phyloP scores from a whole-genome alignment of 2,113 vertebrate genomes.

The Onychostoma macrolepis region DNA sequence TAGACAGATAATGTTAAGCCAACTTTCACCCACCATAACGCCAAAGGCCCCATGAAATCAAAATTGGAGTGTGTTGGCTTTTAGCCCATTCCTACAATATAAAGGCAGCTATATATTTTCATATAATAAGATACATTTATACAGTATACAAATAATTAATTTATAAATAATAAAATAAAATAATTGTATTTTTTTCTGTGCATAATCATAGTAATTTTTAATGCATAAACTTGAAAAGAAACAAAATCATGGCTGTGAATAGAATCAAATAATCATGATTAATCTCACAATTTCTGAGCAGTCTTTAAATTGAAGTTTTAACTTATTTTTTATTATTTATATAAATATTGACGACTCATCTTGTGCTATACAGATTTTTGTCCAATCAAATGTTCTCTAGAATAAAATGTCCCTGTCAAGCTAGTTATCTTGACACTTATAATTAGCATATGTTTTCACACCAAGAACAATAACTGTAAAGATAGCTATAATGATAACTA shows the following conservation, averaged over 20 bases:
- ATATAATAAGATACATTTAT: background rate
- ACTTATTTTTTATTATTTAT: background rate
- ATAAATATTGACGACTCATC: background rate
- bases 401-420: background rate
- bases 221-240: background rate
- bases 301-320: background rate
- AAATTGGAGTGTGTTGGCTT: background rate
- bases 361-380: background rate
- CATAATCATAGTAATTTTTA: too few species aligned
- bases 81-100: background rate
- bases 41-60: background rate
- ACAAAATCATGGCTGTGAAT: background rate
- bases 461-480: too few species aligned
- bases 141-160: background rate
- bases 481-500: too few species aligned
- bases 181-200: too few species aligned
- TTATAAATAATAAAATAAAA: too few species aligned
- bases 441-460: background rate
- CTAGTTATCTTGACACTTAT: background rate
- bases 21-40: background rate
- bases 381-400: background rate
- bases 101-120: background rate
- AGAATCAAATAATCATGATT: too few species aligned
- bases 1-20: background rate
- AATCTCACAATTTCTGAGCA: too few species aligned